Conservation (phyloP, 2,797 vertebrate species). For the Falco rusticolus region DNA sequence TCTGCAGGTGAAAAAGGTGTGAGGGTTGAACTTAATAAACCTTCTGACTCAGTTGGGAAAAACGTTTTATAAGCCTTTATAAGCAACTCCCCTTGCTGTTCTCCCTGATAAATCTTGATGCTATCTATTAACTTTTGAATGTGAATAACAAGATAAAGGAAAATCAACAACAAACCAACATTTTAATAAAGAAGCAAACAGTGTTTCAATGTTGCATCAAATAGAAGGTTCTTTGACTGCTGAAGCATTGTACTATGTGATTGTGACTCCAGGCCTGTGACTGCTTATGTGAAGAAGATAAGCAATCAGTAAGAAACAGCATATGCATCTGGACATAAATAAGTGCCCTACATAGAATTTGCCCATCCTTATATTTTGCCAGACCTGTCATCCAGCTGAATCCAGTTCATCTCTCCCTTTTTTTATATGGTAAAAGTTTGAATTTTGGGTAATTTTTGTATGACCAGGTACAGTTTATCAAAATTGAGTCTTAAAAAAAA, state of each 20-base stretch:
- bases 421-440: slow-evolving; percentile 80
- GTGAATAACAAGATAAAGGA: slow-evolving; percentile 77
- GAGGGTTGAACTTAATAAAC: slow-evolving; percentile 91
- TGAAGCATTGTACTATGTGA: slow-evolving; percentile 80
- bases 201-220: slow-evolving; percentile 72
- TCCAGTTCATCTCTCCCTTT: slow-evolving; percentile 78
- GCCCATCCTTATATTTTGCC: slow-evolving; percentile 78
- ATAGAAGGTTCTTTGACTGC: slow-evolving; percentile 82
- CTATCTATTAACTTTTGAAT: slow-evolving; percentile 82
- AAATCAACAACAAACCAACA: slow-evolving; percentile 66
- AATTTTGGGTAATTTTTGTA: slow-evolving; percentile 82
- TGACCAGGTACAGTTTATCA: slow-evolving; percentile 80
- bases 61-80: slow-evolving; percentile 73
- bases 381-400: slow-evolving; percentile 77
- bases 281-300: slow-evolving; percentile 74
- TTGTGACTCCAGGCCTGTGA: slow-evolving; percentile 77
- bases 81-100: slow-evolving; percentile 62
- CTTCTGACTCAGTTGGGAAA: slow-evolving; percentile 87
- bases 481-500: slow-evolving; percentile 72
- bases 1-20: slow-evolving; percentile 90
- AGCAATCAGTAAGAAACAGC: slow-evolving; percentile 71
- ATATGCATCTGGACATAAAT: slow-evolving; percentile 74
- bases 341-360: slow-evolving; percentile 78
- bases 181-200: slow-evolving; percentile 69
- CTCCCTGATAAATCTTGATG: slow-evolving; percentile 56